Evolutionary conservation across 1,140 invertebrate species (phyloP), one percentile per base, ranked within the genome.

Genomic region (Atta texana): DNA sequence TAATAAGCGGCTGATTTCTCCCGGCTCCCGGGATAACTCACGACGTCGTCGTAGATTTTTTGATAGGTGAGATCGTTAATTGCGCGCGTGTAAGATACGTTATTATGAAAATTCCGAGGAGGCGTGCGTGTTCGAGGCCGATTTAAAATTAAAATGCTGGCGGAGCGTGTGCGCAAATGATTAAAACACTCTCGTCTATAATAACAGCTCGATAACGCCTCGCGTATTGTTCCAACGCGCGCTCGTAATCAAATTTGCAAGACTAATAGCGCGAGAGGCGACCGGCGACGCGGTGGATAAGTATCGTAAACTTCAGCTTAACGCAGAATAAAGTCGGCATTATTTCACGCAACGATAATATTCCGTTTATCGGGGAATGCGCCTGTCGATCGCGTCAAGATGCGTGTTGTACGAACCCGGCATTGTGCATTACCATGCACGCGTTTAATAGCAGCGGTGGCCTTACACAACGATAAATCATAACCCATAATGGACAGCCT

Each of bases 331-430:
- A 85, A 85, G 61, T 85, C 74, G 51, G 51, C 84, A 39, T 85
- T 85, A 80, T 85, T 85, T 85, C 84, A 85, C 84, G 84, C 61
- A 78, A 80, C 85, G 85, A 69, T 86, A 86, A 86, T 71, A 61
- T 61, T 49, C 76, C 75, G 51, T 86, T 86, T 86, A 80, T 86
- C 75, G 53, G 21, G 34, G 53, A 86, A 80, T 21, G 55, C 57
- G 39, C 31, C 49, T 61, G 82, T 39, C 74, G 82, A 85, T 78
- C 82, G 57, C 69, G 81, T 84, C 71, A 75, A 76, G 75, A 84
- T 51, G 49, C 24, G 69, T 24, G 55, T 44, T 44, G 39, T 31
- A 21, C 80, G 31, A 55, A 31, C 74, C 24, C 21, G 64, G 64
- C 49, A 28, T 49, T 28, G n/a, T 71, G 72, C 71, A 57, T 76